Evolutionary conservation across 2,113 vertebrate species (phyloP).

Genomic region (Willisornis vidua): DNA sequence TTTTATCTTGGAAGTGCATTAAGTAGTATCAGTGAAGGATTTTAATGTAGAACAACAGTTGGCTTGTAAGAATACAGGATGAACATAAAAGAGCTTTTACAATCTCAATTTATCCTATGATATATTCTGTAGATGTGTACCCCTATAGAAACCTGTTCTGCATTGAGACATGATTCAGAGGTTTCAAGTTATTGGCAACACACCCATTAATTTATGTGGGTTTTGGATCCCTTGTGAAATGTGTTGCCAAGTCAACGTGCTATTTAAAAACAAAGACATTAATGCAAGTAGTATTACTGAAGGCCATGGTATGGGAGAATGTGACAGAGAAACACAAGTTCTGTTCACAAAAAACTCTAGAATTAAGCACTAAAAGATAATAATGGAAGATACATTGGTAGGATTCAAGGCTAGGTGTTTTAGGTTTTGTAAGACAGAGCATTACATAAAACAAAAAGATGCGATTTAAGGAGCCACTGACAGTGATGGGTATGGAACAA

Average conservation of each 20-base stretch:
- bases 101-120: background rate
- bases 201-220: background rate
- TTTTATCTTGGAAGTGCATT: background rate
- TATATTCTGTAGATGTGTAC: background rate
- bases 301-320: background rate
- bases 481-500: background rate
- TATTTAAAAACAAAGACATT: background rate
- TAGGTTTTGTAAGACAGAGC: background rate
- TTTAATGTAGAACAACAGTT: background rate
- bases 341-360: background rate
- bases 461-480: background rate
- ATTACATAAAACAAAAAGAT: background rate
- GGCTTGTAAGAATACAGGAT: background rate
- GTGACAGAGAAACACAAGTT: background rate
- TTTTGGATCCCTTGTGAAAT: background rate
- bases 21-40: background rate
- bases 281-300: background rate
- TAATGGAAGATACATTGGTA: background rate
- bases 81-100: background rate
- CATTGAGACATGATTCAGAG: background rate
- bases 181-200: background rate
- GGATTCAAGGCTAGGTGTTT: background rate
- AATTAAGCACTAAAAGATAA: background rate
- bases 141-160: background rate
- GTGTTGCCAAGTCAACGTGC: background rate